These are phyloP conservation scores for Peromyscus aztecus DNA, from an alignment of 2,797 vertebrate genomes.

Conservation along the genomic window DNA sequence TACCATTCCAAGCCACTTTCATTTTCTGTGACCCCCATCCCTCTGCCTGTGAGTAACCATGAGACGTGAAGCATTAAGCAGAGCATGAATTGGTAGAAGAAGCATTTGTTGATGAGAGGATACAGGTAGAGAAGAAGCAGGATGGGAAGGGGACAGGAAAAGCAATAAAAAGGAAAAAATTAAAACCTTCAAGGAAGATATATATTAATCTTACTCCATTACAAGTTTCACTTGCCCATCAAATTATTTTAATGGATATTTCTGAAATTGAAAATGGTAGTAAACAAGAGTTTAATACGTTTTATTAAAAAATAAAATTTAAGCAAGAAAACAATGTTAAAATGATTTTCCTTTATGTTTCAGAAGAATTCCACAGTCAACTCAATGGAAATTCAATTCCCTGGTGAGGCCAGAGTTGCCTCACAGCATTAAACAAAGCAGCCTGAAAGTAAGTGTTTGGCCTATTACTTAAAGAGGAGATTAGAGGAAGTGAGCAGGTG, in stretches of 20 bases:
- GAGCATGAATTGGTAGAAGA: background rate
- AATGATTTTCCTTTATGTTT: background rate
- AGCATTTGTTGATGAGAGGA: background rate
- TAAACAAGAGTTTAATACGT: background rate
- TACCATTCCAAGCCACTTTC: background rate
- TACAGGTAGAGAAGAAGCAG: background rate
- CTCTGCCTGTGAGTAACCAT: background rate
- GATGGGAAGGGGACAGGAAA: background rate
- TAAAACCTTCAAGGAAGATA: background rate
- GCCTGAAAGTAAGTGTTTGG: background rate
- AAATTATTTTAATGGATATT: background rate
- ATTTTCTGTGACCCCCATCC: background rate
- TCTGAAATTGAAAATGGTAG: background rate
- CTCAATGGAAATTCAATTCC: slow-evolving; percentile 25
- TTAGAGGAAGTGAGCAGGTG: background rate
- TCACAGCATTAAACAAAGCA: background rate
- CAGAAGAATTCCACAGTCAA: background rate
- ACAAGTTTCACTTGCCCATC: background rate
- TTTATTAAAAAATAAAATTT: slow-evolving; percentile 14
- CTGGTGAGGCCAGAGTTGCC: background rate
- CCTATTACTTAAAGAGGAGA: background rate
- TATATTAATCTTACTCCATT: background rate
- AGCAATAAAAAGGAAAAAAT: background rate
- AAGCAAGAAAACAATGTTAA: background rate
- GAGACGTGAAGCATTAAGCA: background rate